Conservation (phyloP, 2,797 vertebrate genomes). For the Gymnodraco acuticeps region DNA sequence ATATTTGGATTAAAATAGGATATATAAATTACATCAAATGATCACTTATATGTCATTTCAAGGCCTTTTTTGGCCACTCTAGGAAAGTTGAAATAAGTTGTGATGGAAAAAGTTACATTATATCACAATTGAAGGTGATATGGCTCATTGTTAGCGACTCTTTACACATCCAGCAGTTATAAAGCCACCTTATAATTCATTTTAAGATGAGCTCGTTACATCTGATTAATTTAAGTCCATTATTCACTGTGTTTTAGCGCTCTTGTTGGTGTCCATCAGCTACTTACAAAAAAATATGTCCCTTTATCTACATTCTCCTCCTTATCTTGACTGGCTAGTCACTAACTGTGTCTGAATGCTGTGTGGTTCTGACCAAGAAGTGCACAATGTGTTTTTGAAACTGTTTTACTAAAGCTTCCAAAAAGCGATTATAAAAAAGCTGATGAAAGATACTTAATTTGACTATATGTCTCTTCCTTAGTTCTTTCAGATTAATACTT, state of each 20-base stretch:
- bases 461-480: neutral
- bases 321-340: too few species aligned
- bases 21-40: conserved; percentile 50
- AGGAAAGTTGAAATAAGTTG: neutral
- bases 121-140: too few species aligned
- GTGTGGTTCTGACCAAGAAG: neutral
- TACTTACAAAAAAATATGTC: neutral
- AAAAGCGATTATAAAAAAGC: too few species aligned
- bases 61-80: conserved; percentile 16
- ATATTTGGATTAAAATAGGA: conserved; percentile 1
- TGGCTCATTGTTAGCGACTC: too few species aligned
- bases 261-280: neutral
- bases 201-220: neutral
- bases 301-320: neutral
- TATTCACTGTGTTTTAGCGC: neutral
- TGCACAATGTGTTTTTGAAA: neutral
- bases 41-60: conserved; percentile 44
- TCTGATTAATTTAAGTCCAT: neutral
- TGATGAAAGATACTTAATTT: conserved; percentile 2
- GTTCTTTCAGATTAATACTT: neutral
- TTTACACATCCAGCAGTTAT: neutral
- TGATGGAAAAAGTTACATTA: neutral
- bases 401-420: neutral
- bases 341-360: too few species aligned
- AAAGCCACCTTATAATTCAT: neutral